Base-by-base conservation (phyloP, 2,888 invertebrate species). In the Gonocerus acuteangulatus region DNA sequence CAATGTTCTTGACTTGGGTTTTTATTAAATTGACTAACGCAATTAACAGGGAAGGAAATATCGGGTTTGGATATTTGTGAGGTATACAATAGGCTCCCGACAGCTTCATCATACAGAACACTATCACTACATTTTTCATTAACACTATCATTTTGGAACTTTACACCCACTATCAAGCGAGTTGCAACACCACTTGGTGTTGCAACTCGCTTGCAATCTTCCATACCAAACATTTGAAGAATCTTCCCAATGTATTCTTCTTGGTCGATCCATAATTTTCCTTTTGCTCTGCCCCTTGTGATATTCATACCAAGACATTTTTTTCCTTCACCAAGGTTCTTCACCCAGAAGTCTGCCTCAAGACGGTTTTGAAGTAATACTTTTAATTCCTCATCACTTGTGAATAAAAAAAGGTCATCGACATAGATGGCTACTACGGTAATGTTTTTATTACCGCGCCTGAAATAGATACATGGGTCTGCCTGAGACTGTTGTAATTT, bases 391-490 rank as follows among this genome's bases (percentile, higher is more conserved):
- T 27, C 4, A 9, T 27, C 27, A 11, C 4, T n/a, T 4, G 13
- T 11, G n/a, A 39, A 39, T 9, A 39, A 2, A 9, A 11, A 39
- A 15, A 39, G 4, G n/a, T 39, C n/a, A 39, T 39, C 39, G 3
- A 39, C 39, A 39, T 15, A 39, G 15, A 39, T 4, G 4, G 39
- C 13, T 9, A 15, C n/a, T 3, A 39, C n/a, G 3, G n/a, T 11
- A 9, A 15, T 18, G 19, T 23, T 21, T 22, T 48, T 4, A 2
- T 11, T 13, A 13, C 2, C 13, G 11, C 39, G 34, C 16, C 54
- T 61, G 16, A 39, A 61, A 44, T 57, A 66, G 39, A 66, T 48
- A 39, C 66, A 65, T 11, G 51, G 49, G 22, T 65, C 66, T 16
- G 19, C 19, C 21, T 48, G 21, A 2, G 51, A 48, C 27, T 45